Evolutionary conservation across 2,888 invertebrate species (phyloP), one percentile per base, ranked within the genome.

Genomic region (Agonopterix subpropinquella): DNA sequence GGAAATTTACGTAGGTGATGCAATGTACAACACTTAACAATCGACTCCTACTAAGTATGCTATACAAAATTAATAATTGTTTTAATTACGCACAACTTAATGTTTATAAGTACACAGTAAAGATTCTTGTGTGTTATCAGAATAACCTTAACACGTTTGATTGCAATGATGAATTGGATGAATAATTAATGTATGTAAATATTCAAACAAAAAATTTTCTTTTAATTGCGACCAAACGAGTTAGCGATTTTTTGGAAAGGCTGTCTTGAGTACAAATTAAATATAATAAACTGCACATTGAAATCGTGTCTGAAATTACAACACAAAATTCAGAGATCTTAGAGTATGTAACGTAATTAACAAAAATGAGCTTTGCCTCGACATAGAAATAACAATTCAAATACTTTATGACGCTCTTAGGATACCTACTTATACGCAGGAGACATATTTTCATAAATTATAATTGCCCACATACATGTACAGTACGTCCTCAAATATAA

Each of bases 361-460:
- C 5, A 28, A 5, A 28, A 28, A 28, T 28, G 28, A 28, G 28
- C 28, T 4, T 39, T 39, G n/a, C 39, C 37, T 37, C 9, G 10
- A n/a, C 39, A 39, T 9, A 39, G 39, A 39, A 39, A 39, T 39
- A n/a, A 9, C 39, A n/a, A 10, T 37, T 39, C 41, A 42, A 42
- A 41, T 45, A 51, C 43, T 45, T 44, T 18, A 36, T 45, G 10
- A 47, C 44, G 44, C 37, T 44, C 51, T 48, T 51, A 48, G 18
- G n/a, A 39, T 46, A 47, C 51, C 47, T 51, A 51, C 51, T 61
- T 61, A 55, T 57, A 69, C 69, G 67, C 70, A 86, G 88, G 88
- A 88, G 88, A 88, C 88, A 88, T 88, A 88, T 87, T 87, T 87
- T 87, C 72, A 62, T 62, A 68, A 76, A 77, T 70, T 67, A 74